These are phyloP conservation scores for Dendropsophus ebraccatus DNA, from an alignment of 2,113 vertebrate genomes.

Conservation along the genomic window DNA sequence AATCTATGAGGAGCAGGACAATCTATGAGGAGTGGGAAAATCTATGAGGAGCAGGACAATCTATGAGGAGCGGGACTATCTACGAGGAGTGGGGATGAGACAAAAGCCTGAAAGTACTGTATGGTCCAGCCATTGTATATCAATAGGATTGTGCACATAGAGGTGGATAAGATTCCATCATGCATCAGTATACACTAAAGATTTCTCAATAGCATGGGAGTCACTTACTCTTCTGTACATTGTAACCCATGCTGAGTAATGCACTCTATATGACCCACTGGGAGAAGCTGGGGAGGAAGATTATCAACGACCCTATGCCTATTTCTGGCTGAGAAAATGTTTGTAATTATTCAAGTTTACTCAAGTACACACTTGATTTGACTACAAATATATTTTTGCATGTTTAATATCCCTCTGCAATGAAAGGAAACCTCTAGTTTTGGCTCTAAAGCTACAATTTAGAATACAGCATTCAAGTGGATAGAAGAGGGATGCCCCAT, in stretches of 20 bases:
- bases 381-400: neutral
- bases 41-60: too few relatives aligned
- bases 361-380: neutral
- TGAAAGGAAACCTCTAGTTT: neutral
- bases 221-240: neutral
- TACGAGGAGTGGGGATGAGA: too few relatives aligned
- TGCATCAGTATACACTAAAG: neutral
- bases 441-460: neutral
- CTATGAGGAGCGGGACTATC: too few relatives aligned
- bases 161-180: too few relatives aligned
- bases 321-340: neutral
- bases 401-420: neutral
- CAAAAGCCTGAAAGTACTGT: too few relatives aligned
- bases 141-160: too few relatives aligned
- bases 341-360: neutral
- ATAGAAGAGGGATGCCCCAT: too few relatives aligned
- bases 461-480: neutral
- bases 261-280: neutral
- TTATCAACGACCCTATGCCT: neutral
- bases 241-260: neutral
- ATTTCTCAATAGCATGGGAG: neutral
- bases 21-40: too few relatives aligned
- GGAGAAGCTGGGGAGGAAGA: neutral
- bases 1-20: too few relatives aligned
- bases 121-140: too few relatives aligned